Base-by-base conservation (phyloP, 2,888 invertebrate genomes). In the Odontocolon sp. region DNA sequence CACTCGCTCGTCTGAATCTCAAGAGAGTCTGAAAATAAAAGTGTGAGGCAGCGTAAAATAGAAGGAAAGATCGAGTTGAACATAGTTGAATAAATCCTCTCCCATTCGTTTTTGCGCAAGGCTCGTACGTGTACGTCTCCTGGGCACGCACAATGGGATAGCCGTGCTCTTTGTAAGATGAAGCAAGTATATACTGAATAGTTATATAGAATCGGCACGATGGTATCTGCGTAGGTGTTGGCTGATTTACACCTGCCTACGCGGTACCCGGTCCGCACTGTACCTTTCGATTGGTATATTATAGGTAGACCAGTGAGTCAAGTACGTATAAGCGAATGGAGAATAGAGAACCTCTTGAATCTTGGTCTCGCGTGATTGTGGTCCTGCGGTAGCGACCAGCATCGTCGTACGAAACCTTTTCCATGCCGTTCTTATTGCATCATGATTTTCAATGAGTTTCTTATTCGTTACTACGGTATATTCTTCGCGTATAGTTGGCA, bases 241-340 rank as follows among this genome's bases (percentile, higher is more conserved):
- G 71, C 68, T 78, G 73, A 80, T 80, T 80, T 80, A 78, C 78
- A 78, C 80, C 67, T 77, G 69, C 80, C 80, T 76, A 80, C 77
- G 68, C 72, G 74, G 56, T 36, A 14, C 42, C 56, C 45, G 36
- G 47, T 63, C 33, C 36, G 26, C n/a, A 26, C 50, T 45, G 16
- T 47, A 9, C 40, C 31, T 52, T 36, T 52, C 21, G 28, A 54
- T 61, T 38, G 16, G n/a, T 40, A 11, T 31, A 52, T 23, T 57
- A 57, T 59, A 66, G n/a, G n/a, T 16, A 42, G 42, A 42, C 64
- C 26, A 57, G n/a, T 50, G 72, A 61, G 38, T 52, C 59, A 52
- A 59, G 56, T 57, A 50, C 40, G 21, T 40, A 36, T 26, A 21
- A 26, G n/a, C n/a, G n/a, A n/a, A n/a, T 21, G 63, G 31, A 64